Percentiles rank a stretch among this genome's conserved stretches.
Evolutionary conservation across 2,113 vertebrate genomes (phyloP).

Genomic region (Numida meleagris): DNA sequence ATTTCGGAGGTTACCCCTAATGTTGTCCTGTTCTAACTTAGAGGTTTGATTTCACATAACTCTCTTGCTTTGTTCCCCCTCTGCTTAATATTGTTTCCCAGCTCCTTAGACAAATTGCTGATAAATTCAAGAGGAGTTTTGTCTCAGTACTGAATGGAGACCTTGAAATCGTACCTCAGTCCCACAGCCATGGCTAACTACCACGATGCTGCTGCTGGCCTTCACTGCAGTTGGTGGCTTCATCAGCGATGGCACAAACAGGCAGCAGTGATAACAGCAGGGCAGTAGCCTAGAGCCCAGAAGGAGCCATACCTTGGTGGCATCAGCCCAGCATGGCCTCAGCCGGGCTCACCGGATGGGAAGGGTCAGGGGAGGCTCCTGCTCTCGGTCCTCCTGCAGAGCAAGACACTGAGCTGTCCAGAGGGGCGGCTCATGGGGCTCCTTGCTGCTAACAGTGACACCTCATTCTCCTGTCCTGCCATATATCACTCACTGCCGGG

Average conservation of each 20-base stretch:
- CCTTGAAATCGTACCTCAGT: neutral
- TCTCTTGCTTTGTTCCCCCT: neutral
- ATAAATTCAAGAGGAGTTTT: neutral
- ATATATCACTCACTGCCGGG: neutral
- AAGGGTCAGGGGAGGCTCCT: neutral
- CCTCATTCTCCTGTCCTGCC: accelerated
- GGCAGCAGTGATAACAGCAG: neutral
- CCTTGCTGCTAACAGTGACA: neutral
- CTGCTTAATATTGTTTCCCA: neutral
- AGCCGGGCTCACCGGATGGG: accelerated
- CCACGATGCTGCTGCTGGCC: neutral
- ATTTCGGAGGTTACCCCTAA: neutral
- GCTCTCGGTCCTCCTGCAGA: neutral
- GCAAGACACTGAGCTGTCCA: accelerated
- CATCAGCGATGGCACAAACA: accelerated
- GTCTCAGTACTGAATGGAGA: neutral
- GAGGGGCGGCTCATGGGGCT: neutral
- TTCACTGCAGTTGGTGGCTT: neutral
- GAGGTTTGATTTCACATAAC: neutral
- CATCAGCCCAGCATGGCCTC: neutral
- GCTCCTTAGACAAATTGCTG: neutral
- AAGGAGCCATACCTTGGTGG: neutral
- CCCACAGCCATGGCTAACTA: neutral
- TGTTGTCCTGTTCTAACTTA: neutral
- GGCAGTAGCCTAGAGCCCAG: neutral